phyloP scores from a whole-genome alignment of 1,140 invertebrate species.

The Aphis craccivora region DNA sequence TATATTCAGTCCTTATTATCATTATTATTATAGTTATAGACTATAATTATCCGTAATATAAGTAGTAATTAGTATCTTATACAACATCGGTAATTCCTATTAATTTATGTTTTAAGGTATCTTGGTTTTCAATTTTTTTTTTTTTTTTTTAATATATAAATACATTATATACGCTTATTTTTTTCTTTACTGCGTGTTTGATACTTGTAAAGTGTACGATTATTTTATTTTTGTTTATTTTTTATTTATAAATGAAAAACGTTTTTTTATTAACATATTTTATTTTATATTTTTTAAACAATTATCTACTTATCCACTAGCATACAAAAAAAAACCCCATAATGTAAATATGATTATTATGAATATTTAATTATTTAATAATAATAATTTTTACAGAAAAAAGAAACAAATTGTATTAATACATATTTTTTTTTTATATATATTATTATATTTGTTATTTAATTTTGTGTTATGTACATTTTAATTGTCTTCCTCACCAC shows the following conservation, averaged over 20 bases:
- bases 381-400: constrained; percentile 39
- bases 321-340: background rate
- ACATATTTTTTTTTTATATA: constrained; percentile 27
- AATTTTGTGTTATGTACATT: constrained; percentile 55
- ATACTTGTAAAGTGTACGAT: constrained; percentile 57
- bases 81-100: constrained; percentile 41
- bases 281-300: constrained; percentile 10
- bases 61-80: constrained; percentile 33
- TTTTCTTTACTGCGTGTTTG: constrained; percentile 29
- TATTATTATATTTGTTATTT: constrained; percentile 52
- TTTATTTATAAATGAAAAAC: constrained; percentile 27
- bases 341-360: constrained; percentile 43
- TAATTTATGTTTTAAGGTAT: constrained; percentile 39
- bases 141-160: background rate
- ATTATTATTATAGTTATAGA: constrained; percentile 10
- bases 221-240: constrained; percentile 54
- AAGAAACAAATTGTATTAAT: constrained; percentile 33
- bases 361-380: background rate
- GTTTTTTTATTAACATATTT: constrained; percentile 39
- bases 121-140: constrained; percentile 5
- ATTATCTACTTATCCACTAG: background rate
- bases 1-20: constrained; percentile 13
- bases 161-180: background rate
- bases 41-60: background rate
- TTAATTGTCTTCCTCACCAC: background rate